Evolutionary conservation across 1,140 invertebrate genomes (phyloP), one percentile per base, ranked within the genome.

Genomic region (Nomia melanderi): DNA sequence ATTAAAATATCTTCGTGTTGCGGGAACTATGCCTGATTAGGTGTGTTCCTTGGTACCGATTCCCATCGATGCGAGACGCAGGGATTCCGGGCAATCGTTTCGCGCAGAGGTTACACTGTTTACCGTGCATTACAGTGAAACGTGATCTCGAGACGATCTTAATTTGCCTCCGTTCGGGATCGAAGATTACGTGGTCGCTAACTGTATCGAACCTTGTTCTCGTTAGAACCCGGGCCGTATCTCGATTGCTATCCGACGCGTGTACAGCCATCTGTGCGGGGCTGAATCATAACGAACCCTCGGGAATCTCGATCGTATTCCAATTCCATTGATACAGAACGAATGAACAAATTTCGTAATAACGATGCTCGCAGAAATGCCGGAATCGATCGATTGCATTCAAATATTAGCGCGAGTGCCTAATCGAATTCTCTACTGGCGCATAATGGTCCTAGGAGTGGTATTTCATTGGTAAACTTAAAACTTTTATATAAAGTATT

Each of bases 131-230:
- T 50, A 54, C 39, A 25, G n/a, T 23, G 44, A 50, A 66, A 66
- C 47, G 25, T n/a, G 50, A 74, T 74, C 72, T 44, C 62, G 27
- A n/a, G 62, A 44, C 72, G 36, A 74, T 74, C 72, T 74, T 74
- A 74, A 74, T 74, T 74, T 66, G 72, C 72, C 72, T 74, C 62
- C 50, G 62, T 33, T 31, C 41, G 47, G 72, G 72, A 74, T 56
- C 72, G 23, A 29, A 63, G 50, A 74, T 66, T 47, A 41, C 17
- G 36, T 20, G 27, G 23, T 56, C 72, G 60, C 25, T 66, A 74
- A 74, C 72, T 53, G 72, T 66, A 66, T 66, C 50, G 62, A 2
- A 3, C 7, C 72, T 5, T 36, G 62, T 31, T 27, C 72, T 74
- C 72, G 72, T 74, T 74, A 44, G 50, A 66, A 56, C 56, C 44